Base-by-base conservation (phyloP, 2,113 vertebrate species). In the Damaliscus lunatus region DNA sequence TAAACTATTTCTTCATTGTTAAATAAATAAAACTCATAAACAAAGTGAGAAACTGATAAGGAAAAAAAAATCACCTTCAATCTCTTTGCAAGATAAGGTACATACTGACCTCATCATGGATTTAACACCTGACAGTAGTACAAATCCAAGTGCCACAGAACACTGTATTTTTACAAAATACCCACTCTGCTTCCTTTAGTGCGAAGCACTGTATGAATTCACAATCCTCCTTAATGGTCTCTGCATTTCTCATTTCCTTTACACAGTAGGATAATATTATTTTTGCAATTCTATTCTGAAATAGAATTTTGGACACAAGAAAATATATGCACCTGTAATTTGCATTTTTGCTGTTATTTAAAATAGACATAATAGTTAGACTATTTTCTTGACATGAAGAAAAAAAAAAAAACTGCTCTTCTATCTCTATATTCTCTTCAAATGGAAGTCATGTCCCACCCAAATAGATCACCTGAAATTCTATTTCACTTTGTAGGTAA, bases 181-280 rank as follows among this genome's bases (percentile, higher is more conserved):
- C 15, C 21, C 36, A 74, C 1, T 29, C 11, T 92, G 3, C 48
- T 89, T 77, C 50, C 31, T 96, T 91, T 31, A 64, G 2, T 87
- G 31, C 36, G 90, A 96, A 96, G 60, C 29, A 91, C 7, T 83
- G 9, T 57, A 91, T 95, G 89, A 77, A 96, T 93, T 92, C 90
- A 90, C 55, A 94, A n/a, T 90, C 50, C 10, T 94, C 21, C 7
- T 87, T 84, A 96, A 95, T 88, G 80, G 43, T 3, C 25, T 95
- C 71, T 96, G 78, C 23, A 94, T 96, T 97, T 97, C 92, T 97
- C 95, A 96, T 96, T 97, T 98, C 87, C 21, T 48, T 91, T 87
- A 84, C 83, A 90, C 87, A 93, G 92, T 90, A 11, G 74, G 86
- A 3, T 86, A 80, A 67, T 60, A 91, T 67, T 85, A 74, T 83